A percentile compares a stretch with the other conserved stretches of the same genome.
These are phyloP conservation scores for Imbricaverruca yamaguchii DNA, from an alignment of 2,888 invertebrate species.

Conservation along the genomic window DNA sequence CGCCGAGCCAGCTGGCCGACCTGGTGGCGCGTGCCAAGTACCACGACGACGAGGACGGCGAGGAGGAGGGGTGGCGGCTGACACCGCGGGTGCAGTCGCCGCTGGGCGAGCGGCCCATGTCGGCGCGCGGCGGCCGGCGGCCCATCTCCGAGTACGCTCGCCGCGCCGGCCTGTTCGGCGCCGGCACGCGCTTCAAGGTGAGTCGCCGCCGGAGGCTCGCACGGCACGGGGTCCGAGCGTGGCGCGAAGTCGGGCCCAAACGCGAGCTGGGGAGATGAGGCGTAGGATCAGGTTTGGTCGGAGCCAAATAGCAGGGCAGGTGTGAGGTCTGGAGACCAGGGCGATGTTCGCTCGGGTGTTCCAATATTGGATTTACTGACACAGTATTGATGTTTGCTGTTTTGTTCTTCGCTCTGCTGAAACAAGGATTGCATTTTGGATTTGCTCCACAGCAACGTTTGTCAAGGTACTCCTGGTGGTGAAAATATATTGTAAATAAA, in stretches of 20 bases:
- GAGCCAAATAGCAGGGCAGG: neutral
- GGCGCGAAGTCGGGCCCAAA: no score
- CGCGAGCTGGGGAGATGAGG: neutral
- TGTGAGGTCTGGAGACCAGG: neutral
- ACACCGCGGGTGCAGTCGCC: neutral
- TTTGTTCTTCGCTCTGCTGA: no score
- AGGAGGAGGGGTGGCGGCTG: conserved; percentile 44
- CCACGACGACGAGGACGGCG: conserved; percentile 72
- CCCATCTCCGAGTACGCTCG: conserved; percentile 54
- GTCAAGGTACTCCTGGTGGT: no score
- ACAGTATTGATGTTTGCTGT: neutral
- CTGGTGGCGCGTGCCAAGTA: conserved; percentile 64
- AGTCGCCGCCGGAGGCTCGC: no score
- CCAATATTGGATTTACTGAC: no score
- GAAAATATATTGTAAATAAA: no score
- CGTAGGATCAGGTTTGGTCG: neutral
- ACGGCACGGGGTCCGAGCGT: no score
- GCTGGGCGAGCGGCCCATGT: conserved; percentile 46
- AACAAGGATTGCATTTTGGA: neutral
- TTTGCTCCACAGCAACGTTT: neutral
- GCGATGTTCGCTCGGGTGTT: no score
- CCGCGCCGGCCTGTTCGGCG: conserved; percentile 48
- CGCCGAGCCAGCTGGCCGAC: conserved; percentile 61
- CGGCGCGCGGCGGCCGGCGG: conserved; percentile 54
- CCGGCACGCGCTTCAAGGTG: conserved; percentile 44